Conservation (phyloP, 2,797 vertebrate species). For the Danio jaintianensis region DNA sequence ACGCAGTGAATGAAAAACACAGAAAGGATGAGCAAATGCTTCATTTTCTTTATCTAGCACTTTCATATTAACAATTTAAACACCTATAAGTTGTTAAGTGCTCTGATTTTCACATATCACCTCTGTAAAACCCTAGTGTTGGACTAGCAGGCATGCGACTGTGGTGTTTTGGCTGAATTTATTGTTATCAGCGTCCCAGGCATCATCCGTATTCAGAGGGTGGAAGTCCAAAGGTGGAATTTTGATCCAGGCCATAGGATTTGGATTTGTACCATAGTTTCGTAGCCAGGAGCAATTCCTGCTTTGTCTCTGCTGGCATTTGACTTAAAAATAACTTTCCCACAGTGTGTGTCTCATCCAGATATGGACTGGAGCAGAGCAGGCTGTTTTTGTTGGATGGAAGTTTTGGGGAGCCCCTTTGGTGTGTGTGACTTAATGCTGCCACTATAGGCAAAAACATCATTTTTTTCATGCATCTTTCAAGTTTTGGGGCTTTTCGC, state of each 20-base stretch:
- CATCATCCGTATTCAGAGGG: slow-evolving; percentile 51
- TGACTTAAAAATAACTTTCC: slow-evolving; percentile 77
- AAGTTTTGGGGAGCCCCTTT: slow-evolving; percentile 40
- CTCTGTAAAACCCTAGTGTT: neutral
- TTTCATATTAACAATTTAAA: slow-evolving; percentile 16
- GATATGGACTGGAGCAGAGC: slow-evolving; percentile 14
- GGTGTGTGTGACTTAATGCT: slow-evolving; percentile 9
- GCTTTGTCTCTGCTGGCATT: slow-evolving; percentile 76
- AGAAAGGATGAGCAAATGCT: slow-evolving; percentile 14
- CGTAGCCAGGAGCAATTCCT: slow-evolving; percentile 74
- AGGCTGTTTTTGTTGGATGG: slow-evolving; percentile 49
- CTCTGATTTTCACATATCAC: neutral
- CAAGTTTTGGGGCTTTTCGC: too few relatives aligned
- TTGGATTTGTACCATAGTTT: too few relatives aligned
- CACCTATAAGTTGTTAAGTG: neutral
- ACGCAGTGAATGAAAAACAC: neutral
- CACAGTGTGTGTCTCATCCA: slow-evolving; percentile 57
- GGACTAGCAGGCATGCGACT: neutral
- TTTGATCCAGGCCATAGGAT: slow-evolving; percentile 70
- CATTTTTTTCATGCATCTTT: too few relatives aligned
- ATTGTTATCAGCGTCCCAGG: neutral
- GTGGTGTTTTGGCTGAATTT: neutral
- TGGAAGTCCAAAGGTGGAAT: slow-evolving; percentile 66
- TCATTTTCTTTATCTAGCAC: slow-evolving; percentile 13
- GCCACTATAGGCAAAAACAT: too few relatives aligned